phyloP scores from a whole-genome alignment of 2,888 invertebrate species.

The Tipula helvola region DNA sequence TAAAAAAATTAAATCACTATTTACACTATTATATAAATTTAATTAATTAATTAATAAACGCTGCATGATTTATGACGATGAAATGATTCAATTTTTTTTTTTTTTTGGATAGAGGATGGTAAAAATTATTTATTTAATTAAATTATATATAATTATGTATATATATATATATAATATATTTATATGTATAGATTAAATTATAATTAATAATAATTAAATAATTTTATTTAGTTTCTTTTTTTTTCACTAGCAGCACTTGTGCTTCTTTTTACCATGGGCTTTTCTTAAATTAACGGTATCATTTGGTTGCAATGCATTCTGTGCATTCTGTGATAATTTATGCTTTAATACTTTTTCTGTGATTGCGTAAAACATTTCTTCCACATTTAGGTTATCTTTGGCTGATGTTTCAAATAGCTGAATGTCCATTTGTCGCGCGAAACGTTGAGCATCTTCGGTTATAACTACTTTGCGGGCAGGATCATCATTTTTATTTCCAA shows the following conservation, averaged over 20 bases:
- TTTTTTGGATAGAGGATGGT: neutral
- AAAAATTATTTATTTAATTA: neutral
- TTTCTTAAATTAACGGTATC: slow-evolving; percentile 30
- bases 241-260: slow-evolving; percentile 30
- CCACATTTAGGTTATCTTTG: slow-evolving; percentile 97
- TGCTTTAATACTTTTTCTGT: slow-evolving; percentile 39
- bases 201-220: neutral
- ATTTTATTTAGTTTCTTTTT: neutral
- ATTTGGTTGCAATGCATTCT: slow-evolving; percentile 30
- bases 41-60: neutral
- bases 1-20: neutral
- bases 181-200: neutral
- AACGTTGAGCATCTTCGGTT: slow-evolving; percentile 92
- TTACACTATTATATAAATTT: neutral
- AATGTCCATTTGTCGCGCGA: slow-evolving; percentile 96
- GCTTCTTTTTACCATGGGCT: slow-evolving; percentile 27
- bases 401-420: slow-evolving; percentile 97
- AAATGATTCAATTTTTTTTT: neutral
- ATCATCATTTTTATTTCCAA: slow-evolving; percentile 95
- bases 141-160: neutral
- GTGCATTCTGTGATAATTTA: slow-evolving; percentile 31
- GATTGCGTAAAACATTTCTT: slow-evolving; percentile 79
- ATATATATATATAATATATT: neutral
- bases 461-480: slow-evolving; percentile 91
- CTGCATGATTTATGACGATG: neutral